phyloP scores from a whole-genome alignment of 2,113 vertebrate species.

The Nyctibius bracteatus region DNA sequence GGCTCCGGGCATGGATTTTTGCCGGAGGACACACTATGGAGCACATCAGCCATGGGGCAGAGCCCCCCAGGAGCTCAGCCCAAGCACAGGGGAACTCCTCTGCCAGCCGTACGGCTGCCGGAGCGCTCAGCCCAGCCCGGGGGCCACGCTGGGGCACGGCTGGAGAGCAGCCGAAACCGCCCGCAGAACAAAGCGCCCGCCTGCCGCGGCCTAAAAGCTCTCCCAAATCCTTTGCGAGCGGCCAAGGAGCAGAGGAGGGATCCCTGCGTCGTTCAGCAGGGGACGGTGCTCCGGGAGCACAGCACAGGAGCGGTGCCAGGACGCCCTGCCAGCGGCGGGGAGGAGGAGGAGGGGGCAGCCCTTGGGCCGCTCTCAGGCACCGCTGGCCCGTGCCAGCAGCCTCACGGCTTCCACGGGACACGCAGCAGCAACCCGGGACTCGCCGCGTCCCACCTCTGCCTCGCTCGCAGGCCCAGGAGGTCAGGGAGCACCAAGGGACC shows the following conservation, averaged over 20 bases:
- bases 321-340: background rate
- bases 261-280: background rate
- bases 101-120: background rate
- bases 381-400: background rate
- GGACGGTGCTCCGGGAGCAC: background rate
- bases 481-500: background rate
- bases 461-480: background rate
- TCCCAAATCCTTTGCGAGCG: background rate
- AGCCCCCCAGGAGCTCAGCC: background rate
- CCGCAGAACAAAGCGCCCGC: rapidly evolving
- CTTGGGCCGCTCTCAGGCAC: background rate
- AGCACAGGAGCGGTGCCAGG: background rate
- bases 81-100: background rate
- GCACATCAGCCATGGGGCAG: background rate
- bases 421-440: background rate
- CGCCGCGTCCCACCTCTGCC: background rate
- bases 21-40: background rate
- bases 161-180: rapidly evolving
- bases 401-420: background rate
- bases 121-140: background rate
- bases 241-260: slow-evolving; percentile 20
- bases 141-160: background rate
- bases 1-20: background rate
- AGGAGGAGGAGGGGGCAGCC: background rate
- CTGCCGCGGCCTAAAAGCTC: background rate